Evolutionary conservation across 2,888 invertebrate genomes (phyloP).

Genomic region (Drosophila lacicola): DNA sequence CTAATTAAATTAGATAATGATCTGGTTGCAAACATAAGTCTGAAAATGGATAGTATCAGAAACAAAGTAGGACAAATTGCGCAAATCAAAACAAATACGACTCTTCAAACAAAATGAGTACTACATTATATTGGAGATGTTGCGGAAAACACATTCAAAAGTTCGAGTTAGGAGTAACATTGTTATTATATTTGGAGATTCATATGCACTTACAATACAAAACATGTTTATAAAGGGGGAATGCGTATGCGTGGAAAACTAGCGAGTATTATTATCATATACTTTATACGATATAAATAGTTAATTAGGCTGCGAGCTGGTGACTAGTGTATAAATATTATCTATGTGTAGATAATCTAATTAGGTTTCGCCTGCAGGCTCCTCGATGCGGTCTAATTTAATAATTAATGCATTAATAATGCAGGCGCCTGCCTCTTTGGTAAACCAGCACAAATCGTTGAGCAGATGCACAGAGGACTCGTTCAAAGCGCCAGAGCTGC

Average conservation of each 20-base stretch:
- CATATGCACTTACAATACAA: conserved; percentile 48
- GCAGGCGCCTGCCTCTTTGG: conserved; percentile 85
- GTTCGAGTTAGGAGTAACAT: conserved; percentile 27
- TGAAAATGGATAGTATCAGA: conserved; percentile 12
- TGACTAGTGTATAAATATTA: conserved; percentile 52
- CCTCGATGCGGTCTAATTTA: conserved; percentile 79
- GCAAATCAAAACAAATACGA: conserved; percentile 4
- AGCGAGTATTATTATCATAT: conserved; percentile 28
- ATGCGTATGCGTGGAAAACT: conserved; percentile 49
- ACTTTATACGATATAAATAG: conserved; percentile 24
- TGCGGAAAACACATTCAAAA: neutral
- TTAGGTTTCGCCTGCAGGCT: conserved; percentile 44
- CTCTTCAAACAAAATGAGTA: neutral
- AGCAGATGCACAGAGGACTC: conserved; percentile 75
- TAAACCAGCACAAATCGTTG: conserved; percentile 85
- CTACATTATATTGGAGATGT: neutral
- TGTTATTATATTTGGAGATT: conserved; percentile 50
- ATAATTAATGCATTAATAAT: conserved; percentile 84
- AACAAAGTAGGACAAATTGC: conserved; percentile 23
- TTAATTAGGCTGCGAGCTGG: conserved; percentile 42
- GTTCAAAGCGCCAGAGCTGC: conserved; percentile 32
- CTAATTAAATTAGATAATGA: conserved; percentile 14
- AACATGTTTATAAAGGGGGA: conserved; percentile 55
- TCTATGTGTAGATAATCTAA: conserved; percentile 11
- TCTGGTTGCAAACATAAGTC: conserved; percentile 9